phyloP scores from a whole-genome alignment of 2,888 invertebrate species.

The Macrophya annulata region DNA sequence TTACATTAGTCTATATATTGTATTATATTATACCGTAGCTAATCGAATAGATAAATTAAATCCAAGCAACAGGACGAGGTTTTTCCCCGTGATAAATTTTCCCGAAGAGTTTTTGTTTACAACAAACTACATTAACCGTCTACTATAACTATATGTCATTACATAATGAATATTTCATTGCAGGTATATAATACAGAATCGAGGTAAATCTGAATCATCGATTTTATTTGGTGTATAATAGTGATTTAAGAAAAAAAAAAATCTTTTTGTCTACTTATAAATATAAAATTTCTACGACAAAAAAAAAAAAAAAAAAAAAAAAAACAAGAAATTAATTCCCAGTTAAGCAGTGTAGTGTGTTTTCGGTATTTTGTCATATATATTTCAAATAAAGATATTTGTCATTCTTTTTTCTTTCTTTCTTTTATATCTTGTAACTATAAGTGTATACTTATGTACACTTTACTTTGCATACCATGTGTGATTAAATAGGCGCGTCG shows the following conservation, averaged over 20 bases:
- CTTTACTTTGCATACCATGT: neutral
- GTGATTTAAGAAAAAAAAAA: no score
- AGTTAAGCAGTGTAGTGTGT: no score
- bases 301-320: no score
- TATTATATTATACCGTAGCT: neutral
- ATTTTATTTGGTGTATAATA: neutral
- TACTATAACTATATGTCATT: neutral
- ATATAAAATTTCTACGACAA: no score
- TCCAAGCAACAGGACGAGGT: neutral
- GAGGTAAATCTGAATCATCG: constrained; percentile 6
- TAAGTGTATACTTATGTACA: neutral
- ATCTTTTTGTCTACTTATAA: no score
- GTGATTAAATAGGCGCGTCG: constrained; percentile 1
- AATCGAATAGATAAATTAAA: neutral
- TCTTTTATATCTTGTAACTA: no score
- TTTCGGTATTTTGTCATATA: no score
- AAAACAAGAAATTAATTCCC: no score
- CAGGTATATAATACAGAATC: neutral
- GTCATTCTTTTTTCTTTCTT: neutral
- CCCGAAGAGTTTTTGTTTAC: neutral
- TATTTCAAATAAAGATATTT: neutral
- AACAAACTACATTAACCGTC: neutral
- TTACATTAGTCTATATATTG: neutral
- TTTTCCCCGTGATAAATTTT: neutral
- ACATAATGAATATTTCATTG: neutral